Evolutionary conservation across 2,797 vertebrate species (phyloP).

Genomic region (Pseudochaenichthys georgianus): DNA sequence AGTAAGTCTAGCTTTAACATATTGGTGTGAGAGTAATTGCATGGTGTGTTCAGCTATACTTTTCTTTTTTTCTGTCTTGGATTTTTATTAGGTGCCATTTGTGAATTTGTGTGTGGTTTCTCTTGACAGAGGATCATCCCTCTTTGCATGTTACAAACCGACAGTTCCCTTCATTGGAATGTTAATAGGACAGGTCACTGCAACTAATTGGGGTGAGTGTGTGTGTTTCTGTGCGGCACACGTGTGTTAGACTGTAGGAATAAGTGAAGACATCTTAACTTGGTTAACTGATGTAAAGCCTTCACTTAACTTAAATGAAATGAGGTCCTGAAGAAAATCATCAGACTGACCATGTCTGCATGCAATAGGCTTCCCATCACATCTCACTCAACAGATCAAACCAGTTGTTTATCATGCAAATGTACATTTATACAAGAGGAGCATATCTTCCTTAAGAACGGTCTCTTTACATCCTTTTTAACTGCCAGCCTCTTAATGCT

Average conservation of each 20-base stretch:
- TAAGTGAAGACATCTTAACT: conserved; percentile 46
- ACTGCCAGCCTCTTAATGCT: conserved; percentile 29
- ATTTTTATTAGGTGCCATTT: conserved; percentile 3
- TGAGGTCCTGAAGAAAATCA: conserved; percentile 26
- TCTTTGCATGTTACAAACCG: conserved; percentile 40
- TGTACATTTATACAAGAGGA: conserved; percentile 10
- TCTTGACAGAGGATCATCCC: conserved; percentile 33
- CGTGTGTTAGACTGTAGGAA: conserved; percentile 14
- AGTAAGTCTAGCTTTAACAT: background rate
- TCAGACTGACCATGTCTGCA: conserved; percentile 9
- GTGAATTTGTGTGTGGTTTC: conserved; percentile 22
- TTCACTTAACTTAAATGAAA: conserved; percentile 52
- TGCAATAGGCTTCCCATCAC: conserved; percentile 8
- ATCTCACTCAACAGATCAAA: conserved; percentile 44
- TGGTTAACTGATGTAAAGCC: conserved; percentile 40
- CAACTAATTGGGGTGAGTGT: conserved; percentile 44
- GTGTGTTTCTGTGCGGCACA: background rate
- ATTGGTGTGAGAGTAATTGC: background rate
- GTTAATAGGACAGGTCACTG: conserved; percentile 49
- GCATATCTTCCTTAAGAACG: conserved; percentile 17
- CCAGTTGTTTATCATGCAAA: conserved; percentile 33
- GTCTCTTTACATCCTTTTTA: conserved; percentile 25
- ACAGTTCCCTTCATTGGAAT: conserved; percentile 46
- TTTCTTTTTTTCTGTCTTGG: background rate
- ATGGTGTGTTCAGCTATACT: background rate